A percentile compares a stretch with the other conserved stretches of the same genome.
Evolutionary conservation across 2,797 vertebrate genomes (phyloP).

Genomic region (Graptemys geographica): DNA sequence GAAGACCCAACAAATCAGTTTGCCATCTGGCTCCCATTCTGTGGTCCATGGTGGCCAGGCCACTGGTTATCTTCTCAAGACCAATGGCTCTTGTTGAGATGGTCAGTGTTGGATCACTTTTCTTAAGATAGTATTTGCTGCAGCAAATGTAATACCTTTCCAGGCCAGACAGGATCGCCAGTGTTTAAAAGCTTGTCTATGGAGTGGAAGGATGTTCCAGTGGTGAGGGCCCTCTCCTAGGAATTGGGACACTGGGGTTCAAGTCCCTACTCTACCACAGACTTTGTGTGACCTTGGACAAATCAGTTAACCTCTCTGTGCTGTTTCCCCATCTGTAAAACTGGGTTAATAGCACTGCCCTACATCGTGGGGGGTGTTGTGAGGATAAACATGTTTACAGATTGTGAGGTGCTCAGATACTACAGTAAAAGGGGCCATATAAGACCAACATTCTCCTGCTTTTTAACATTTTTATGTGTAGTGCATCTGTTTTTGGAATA

Average conservation of each 20-base stretch:
- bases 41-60: background rate
- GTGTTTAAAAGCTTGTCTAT: background rate
- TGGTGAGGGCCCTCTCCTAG: background rate
- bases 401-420: accelerated
- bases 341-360: background rate
- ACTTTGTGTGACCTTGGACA: background rate
- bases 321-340: background rate
- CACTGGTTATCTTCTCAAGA: background rate
- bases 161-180: background rate
- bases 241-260: background rate
- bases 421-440: background rate
- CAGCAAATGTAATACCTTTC: background rate
- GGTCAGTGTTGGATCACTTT: background rate
- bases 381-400: accelerated
- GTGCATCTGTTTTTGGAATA: constrained; percentile 3
- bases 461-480: constrained; percentile 11
- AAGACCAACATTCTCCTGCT: background rate
- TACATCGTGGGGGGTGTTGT: background rate
- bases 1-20: background rate
- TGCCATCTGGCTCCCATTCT: background rate
- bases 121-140: background rate
- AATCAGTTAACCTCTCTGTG: background rate
- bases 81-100: background rate
- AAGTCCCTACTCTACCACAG: background rate
- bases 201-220: background rate